Conservation (phyloP, 1,140 invertebrate species). For the Carposina sasakii region DNA sequence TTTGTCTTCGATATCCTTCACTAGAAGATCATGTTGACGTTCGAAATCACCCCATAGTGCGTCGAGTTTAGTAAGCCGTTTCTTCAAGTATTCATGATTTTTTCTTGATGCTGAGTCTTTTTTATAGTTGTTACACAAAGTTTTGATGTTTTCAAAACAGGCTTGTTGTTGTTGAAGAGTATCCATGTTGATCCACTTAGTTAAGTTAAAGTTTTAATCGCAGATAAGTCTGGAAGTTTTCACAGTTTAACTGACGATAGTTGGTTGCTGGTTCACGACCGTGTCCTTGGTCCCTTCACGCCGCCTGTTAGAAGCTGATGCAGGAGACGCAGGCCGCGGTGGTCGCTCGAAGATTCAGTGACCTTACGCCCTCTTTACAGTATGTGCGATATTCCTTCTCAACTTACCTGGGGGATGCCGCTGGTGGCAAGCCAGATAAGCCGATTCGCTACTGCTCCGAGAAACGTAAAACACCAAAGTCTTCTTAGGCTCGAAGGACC, state of each 20-base stretch:
- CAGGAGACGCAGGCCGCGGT: too few species aligned
- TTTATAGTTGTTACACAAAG: constrained; percentile 5
- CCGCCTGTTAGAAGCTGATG: too few species aligned
- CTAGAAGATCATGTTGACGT: neutral
- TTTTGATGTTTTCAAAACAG: constrained; percentile 4
- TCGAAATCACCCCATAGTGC: neutral
- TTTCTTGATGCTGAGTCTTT: neutral
- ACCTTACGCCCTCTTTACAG: neutral
- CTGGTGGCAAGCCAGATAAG: neutral
- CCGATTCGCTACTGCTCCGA: neutral
- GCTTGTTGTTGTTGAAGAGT: neutral
- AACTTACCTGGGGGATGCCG: neutral
- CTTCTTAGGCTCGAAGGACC: too few species aligned
- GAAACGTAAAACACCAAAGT: neutral
- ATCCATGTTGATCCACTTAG: constrained; percentile 1
- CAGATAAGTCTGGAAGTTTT: neutral
- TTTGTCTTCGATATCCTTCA: neutral
- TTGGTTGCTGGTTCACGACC: too few species aligned
- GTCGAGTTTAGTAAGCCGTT: neutral
- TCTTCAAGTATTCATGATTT: neutral
- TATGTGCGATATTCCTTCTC: neutral
- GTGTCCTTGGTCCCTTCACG: too few species aligned
- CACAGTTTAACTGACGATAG: too few species aligned
- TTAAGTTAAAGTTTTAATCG: too few species aligned
- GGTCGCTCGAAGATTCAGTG: too few species aligned